Evolutionary conservation across 2,113 vertebrate species (phyloP).

Genomic region (Limanda limanda): DNA sequence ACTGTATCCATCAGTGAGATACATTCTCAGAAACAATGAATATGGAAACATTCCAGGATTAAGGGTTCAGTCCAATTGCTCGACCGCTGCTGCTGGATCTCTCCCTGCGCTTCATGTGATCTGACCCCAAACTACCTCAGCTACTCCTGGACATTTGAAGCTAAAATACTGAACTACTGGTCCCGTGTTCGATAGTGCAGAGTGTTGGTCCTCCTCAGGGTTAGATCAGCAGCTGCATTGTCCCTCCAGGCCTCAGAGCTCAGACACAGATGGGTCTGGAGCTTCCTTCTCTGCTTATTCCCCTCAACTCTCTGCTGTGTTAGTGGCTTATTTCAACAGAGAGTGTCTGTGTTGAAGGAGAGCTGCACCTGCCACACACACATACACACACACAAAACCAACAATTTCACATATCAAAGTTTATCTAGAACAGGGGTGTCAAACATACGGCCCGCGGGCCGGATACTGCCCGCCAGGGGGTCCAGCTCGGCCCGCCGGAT

Average conservation of each 20-base stretch:
- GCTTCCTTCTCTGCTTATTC: background rate
- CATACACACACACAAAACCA: background rate
- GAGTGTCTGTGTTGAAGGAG: slow-evolving; percentile 95
- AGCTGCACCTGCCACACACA: slow-evolving; percentile 88
- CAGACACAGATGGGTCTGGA: background rate
- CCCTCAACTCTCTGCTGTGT: slow-evolving; percentile 2
- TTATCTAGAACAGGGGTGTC: no score
- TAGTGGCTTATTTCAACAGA: slow-evolving; percentile 82
- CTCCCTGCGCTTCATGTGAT: background rate
- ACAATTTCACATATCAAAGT: no score
- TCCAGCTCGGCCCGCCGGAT: no score
- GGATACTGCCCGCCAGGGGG: no score
- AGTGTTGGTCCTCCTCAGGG: slow-evolving; percentile 46
- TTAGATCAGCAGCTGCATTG: slow-evolving; percentile 8
- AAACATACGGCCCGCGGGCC: no score
- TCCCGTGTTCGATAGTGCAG: slow-evolving; percentile 18
- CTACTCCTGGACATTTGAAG: slow-evolving; percentile 30
- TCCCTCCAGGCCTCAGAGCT: background rate
- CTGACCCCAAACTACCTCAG: background rate
- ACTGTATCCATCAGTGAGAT: background rate
- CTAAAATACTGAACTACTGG: slow-evolving; percentile 41
- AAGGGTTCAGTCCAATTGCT: slow-evolving; percentile 29
- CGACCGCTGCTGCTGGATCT: background rate
- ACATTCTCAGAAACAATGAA: slow-evolving; percentile 26
- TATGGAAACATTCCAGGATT: slow-evolving; percentile 46